Evolutionary conservation across 2,113 vertebrate species (phyloP), one percentile per base, ranked within the genome.

Genomic region (Chauna torquata): DNA sequence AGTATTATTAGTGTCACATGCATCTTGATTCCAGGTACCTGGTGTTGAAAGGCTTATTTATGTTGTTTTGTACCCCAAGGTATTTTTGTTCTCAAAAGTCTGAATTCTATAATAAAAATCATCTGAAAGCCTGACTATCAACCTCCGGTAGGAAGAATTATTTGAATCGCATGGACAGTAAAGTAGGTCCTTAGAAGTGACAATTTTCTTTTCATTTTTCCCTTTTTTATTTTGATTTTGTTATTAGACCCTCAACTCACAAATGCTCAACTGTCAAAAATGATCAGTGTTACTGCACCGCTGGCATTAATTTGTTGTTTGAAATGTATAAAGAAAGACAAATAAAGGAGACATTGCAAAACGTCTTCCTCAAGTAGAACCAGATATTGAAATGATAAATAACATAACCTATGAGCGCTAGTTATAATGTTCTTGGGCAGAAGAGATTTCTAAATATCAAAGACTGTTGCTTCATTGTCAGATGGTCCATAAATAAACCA

Each of bases 201-300:
- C 82, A 93, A 91, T 92, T 97, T 97, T 96, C 82, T 91, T 98
- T 97, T 93, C 88, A 94, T 96, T 96, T 98, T 75, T 83, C 38
- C 82, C 88, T 79, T 95, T 93, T 97, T 98, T 97, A 97, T 97
- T 95, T 98, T 98, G 96, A 97, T 98, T 98, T 98, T 98, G 95
- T 97, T 98, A 98, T 98, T 98, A 98, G 97, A 98, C 98, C 93
- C 97, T 98, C 98, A 98, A 98, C 98, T 98, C 98, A 57, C 97
- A 98, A 98, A 99, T 98, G 98, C 98, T 98, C 98, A 99, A 97
- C 98, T 99, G 99, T 99, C 99, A 99, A 96, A 98, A 97, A 97
- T 97, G 95, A 99, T 99, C 98, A 99, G 98, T 90, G 98, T 99
- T 98, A 98, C 97, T 97, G 98, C 98, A 98, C 97, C 94, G 82